These are phyloP conservation scores for Sebastolobus altivelis DNA, from an alignment of 2,797 vertebrate genomes.

Conservation along the genomic window DNA sequence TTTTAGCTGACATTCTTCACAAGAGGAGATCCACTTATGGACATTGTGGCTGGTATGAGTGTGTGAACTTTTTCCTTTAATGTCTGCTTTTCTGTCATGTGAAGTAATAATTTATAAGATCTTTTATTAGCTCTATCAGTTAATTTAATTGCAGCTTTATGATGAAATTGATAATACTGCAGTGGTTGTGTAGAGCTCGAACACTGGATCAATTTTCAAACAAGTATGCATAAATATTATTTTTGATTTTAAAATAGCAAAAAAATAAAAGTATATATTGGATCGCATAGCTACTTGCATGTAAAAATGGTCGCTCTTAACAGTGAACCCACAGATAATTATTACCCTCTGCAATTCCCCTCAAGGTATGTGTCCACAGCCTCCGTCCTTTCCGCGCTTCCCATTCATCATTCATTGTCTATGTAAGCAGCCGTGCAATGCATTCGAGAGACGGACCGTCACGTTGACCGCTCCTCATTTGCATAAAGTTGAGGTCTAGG, in stretches of 20 bases:
- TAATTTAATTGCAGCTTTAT: neutral
- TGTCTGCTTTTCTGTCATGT: neutral
- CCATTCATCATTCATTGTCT: too few species aligned
- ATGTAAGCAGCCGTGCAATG: too few species aligned
- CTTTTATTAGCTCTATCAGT: neutral
- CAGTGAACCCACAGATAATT: too few species aligned
- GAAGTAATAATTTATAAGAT: neutral
- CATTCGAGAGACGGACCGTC: too few species aligned
- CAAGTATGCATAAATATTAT: neutral
- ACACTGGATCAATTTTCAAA: neutral
- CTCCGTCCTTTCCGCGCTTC: too few species aligned
- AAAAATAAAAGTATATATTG: neutral
- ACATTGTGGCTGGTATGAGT: too few species aligned
- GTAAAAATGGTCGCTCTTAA: neutral
- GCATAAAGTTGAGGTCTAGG: too few species aligned
- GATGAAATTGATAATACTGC: neutral
- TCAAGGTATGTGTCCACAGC: too few species aligned
- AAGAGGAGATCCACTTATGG: neutral
- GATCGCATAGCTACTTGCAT: neutral
- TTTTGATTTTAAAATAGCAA: neutral
- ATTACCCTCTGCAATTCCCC: too few species aligned
- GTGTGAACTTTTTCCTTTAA: too few species aligned
- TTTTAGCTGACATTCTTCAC: conserved; percentile 23
- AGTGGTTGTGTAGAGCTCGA: neutral
- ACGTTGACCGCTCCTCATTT: too few species aligned